Evolutionary conservation across 1,140 invertebrate species (phyloP).

Genomic region (Drosophila tani): DNA sequence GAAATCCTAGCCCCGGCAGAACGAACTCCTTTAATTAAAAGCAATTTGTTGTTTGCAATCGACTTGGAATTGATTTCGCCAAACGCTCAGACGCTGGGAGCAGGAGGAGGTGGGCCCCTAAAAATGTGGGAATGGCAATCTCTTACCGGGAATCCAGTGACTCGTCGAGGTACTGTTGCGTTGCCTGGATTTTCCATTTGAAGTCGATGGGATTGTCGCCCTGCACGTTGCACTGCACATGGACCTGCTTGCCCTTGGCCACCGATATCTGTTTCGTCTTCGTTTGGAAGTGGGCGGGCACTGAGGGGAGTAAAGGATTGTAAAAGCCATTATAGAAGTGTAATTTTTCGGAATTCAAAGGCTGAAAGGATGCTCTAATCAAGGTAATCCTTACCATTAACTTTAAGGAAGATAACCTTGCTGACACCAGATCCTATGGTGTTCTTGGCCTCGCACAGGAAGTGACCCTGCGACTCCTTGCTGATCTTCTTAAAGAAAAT

Average conservation of each 20-base stretch:
- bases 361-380: neutral
- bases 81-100: conserved; percentile 38
- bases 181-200: conserved; percentile 89
- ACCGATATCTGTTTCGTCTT: conserved; percentile 91
- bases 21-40: conserved; percentile 80
- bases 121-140: conserved; percentile 12
- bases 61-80: conserved; percentile 77
- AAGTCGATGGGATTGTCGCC: conserved; percentile 96
- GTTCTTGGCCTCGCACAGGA: conserved; percentile 96
- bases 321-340: neutral
- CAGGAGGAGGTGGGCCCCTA: neutral
- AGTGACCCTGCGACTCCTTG: conserved; percentile 95
- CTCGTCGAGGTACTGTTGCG: conserved; percentile 88
- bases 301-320: conserved; percentile 84
- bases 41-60: conserved; percentile 76
- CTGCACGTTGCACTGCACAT: conserved; percentile 93
- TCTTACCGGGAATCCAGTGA: conserved; percentile 88
- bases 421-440: conserved; percentile 94
- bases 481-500: conserved; percentile 92
- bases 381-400: conserved; percentile 88
- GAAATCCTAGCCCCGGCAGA: conserved; percentile 44
- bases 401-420: conserved; percentile 94
- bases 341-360: neutral
- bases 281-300: conserved; percentile 93
- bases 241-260: conserved; percentile 90